phyloP scores from a whole-genome alignment of 2,888 invertebrate species.

The Allygus modestus region DNA sequence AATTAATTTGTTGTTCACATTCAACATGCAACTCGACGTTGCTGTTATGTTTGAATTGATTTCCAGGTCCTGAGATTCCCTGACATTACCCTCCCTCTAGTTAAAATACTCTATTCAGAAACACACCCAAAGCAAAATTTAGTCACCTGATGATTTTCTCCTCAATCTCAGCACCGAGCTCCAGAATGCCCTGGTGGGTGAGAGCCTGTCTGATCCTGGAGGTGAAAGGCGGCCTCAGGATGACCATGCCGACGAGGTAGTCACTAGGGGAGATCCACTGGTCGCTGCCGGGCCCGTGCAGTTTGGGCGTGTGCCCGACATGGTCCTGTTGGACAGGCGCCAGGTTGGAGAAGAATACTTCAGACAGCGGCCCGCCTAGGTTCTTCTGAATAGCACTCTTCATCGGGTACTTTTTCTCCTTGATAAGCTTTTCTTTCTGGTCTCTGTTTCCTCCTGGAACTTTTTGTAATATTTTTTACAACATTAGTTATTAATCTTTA shows the following conservation, averaged over 20 bases:
- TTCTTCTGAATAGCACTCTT: conserved; percentile 72
- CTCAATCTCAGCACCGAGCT: conserved; percentile 62
- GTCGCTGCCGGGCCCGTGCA: conserved; percentile 73
- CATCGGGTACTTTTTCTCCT: conserved; percentile 72
- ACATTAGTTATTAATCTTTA: not conserved
- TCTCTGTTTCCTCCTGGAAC: conserved; percentile 62
- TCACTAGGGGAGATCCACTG: conserved; percentile 76
- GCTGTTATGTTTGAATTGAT: too few species aligned
- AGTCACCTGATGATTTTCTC: conserved; percentile 42
- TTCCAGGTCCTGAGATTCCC: too few species aligned
- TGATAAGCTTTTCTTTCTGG: conserved; percentile 70
- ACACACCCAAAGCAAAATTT: too few species aligned
- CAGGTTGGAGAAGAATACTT: conserved; percentile 72
- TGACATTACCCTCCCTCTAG: too few species aligned
- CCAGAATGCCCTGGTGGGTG: conserved; percentile 64
- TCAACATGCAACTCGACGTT: too few species aligned
- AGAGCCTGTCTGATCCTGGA: conserved; percentile 62
- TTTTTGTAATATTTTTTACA: not conserved
- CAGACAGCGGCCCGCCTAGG: conserved; percentile 73
- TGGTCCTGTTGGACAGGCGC: conserved; percentile 71
- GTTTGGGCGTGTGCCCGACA: conserved; percentile 72
- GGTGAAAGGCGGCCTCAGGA: conserved; percentile 71
- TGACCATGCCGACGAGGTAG: conserved; percentile 74
- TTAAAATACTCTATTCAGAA: too few species aligned
- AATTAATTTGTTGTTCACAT: too few species aligned